Conservation (phyloP, 1,140 invertebrate species). For the Pogonognathellus flavescens region DNA sequence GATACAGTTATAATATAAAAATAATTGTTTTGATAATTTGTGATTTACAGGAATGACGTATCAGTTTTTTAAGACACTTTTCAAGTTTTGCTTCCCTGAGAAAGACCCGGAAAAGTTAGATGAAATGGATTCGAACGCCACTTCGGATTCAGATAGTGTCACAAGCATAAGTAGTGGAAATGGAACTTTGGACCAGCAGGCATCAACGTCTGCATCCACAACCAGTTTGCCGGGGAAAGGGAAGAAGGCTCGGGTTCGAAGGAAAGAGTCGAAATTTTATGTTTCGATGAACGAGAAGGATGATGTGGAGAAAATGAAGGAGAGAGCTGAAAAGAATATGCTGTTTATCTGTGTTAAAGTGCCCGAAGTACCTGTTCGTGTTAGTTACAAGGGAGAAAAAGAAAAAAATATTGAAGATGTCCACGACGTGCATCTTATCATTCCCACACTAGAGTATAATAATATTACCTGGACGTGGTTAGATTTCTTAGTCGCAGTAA, state of each 20-base stretch:
- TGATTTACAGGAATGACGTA: conserved; percentile 84
- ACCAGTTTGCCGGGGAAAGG: conserved; percentile 68
- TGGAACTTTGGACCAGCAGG: conserved; percentile 52
- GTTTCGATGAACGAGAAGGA: conserved; percentile 84
- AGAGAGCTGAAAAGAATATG: conserved; percentile 98
- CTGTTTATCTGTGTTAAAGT: conserved; percentile 98
- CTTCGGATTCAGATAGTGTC: conserved; percentile 71
- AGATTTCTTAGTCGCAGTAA: conserved; percentile 95
- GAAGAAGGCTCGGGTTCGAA: conserved; percentile 72
- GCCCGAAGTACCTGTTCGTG: conserved; percentile 94
- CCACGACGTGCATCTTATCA: conserved; percentile 90
- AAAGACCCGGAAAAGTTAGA: conserved; percentile 88
- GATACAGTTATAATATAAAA: too few species aligned
- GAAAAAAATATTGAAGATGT: conserved; percentile 98
- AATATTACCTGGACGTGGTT: conserved; percentile 99
- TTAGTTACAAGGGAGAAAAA: conserved; percentile 98
- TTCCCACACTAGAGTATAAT: conserved; percentile 97
- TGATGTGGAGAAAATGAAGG: conserved; percentile 99
- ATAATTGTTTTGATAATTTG: background rate
- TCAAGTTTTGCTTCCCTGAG: conserved; percentile 99
- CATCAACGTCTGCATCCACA: conserved; percentile 5
- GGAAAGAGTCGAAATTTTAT: conserved; percentile 89
- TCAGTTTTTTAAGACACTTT: conserved; percentile 97
- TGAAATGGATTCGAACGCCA: conserved; percentile 75
- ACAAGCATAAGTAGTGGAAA: conserved; percentile 34